Conservation (phyloP, 2,888 invertebrate genomes). For the Elegia similella region DNA sequence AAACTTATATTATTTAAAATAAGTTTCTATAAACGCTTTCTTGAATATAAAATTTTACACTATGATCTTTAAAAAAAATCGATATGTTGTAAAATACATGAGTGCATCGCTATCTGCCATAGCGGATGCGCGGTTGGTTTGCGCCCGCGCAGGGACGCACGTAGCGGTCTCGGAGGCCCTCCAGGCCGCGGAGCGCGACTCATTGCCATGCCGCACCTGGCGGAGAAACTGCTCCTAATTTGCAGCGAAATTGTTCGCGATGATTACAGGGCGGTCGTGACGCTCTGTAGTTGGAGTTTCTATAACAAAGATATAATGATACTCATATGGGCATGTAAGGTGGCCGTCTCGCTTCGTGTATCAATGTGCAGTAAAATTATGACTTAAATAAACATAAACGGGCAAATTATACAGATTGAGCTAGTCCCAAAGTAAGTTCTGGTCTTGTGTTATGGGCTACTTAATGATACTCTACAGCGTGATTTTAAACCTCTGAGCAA, state of each 20-base stretch:
- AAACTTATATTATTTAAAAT: too few species aligned
- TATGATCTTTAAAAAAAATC: background rate
- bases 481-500: too few species aligned
- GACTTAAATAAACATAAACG: too few species aligned
- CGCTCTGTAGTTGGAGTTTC: background rate
- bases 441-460: too few species aligned
- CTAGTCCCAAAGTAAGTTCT: too few species aligned
- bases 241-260: conserved; percentile 28
- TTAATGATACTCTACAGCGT: too few species aligned
- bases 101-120: conserved; percentile 12
- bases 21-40: background rate
- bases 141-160: conserved; percentile 53
- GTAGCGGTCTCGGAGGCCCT: conserved; percentile 29
- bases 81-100: too few species aligned
- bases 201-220: conserved; percentile 46
- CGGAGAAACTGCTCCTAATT: conserved; percentile 19
- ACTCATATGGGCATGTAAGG: too few species aligned
- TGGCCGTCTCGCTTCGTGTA: too few species aligned
- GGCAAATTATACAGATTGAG: too few species aligned
- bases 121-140: conserved; percentile 42
- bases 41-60: background rate
- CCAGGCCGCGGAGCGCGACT: conserved; percentile 18
- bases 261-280: conserved; percentile 20
- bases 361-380: too few species aligned
- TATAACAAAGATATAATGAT: background rate